Conservation (phyloP, 2,113 vertebrate genomes). For the Pteruthius melanotis region DNA sequence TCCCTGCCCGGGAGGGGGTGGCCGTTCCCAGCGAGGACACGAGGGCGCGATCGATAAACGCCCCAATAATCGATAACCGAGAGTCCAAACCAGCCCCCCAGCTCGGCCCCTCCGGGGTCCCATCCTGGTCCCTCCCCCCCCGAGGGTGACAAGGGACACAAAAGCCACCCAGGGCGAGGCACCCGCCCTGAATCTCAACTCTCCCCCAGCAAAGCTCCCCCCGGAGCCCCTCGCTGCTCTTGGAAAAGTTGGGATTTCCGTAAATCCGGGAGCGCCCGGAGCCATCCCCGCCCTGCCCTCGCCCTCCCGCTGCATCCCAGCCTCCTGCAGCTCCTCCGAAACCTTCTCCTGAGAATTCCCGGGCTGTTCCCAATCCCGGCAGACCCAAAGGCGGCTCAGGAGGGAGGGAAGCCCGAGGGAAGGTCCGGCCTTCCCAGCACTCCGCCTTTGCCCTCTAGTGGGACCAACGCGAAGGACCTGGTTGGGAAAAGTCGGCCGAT, state of each 20-base stretch:
- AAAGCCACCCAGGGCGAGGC: background rate
- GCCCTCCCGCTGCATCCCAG: background rate
- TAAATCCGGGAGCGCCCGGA: background rate
- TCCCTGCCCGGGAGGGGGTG: background rate
- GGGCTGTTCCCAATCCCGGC: background rate
- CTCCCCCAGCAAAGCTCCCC: background rate
- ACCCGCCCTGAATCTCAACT: fast-evolving
- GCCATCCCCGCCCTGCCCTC: background rate
- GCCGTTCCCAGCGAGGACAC: background rate
- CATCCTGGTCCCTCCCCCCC: background rate
- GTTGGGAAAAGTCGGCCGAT: fast-evolving
- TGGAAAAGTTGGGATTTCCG: background rate
- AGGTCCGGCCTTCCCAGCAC: background rate
- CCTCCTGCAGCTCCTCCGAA: background rate
- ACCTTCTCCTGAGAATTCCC: background rate
- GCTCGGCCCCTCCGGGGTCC: background rate
- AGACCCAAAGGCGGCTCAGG: fast-evolving
- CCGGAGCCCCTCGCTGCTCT: fast-evolving
- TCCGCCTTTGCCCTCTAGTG: background rate
- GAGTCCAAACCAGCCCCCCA: background rate
- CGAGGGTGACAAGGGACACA: fast-evolving
- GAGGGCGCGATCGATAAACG: background rate
- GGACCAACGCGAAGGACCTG: background rate
- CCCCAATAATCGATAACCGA: background rate
- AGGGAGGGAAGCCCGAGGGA: background rate